Conservation (phyloP, 2,888 invertebrate genomes). For the Rhopalosiphum nymphaeae region DNA sequence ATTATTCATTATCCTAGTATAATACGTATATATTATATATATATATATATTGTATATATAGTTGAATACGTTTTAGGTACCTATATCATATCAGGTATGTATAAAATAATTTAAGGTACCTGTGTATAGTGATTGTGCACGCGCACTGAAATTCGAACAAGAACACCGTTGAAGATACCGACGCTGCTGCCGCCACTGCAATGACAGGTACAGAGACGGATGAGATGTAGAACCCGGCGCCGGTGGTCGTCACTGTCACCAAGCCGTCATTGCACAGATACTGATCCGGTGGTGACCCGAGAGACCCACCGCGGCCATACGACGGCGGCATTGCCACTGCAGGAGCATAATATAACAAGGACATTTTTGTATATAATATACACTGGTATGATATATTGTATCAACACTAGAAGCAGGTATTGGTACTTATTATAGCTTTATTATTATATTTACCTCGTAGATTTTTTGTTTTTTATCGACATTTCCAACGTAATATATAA, state of each 20-base stretch:
- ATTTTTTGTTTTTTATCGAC: not conserved
- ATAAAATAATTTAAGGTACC: not conserved
- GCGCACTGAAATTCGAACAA: not conserved
- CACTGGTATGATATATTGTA: not conserved
- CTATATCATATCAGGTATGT: not conserved
- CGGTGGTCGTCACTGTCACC: slow-evolving; percentile 65
- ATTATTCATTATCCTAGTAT: slow-evolving; percentile 14
- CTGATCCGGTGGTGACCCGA: slow-evolving; percentile 44
- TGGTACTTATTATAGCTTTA: not conserved
- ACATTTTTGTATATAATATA: not conserved
- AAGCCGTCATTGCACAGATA: slow-evolving; percentile 41
- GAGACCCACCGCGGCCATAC: slow-evolving; percentile 33
- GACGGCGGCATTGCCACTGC: not conserved
- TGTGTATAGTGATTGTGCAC: not conserved
- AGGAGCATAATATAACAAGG: not conserved
- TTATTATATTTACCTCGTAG: not conserved
- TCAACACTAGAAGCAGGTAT: slow-evolving; percentile 16
- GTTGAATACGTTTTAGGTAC: not conserved
- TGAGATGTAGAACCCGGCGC: slow-evolving; percentile 51
- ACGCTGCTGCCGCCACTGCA: not conserved
- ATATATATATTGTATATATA: not conserved
- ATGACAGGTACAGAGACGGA: slow-evolving; percentile 63
- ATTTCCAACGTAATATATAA: not conserved
- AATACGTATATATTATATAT: not conserved
- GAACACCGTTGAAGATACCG: slow-evolving; percentile 20